These are phyloP conservation scores for Meliscaeva auricollis DNA, from an alignment of 2,888 invertebrate species.

Conservation along the genomic window DNA sequence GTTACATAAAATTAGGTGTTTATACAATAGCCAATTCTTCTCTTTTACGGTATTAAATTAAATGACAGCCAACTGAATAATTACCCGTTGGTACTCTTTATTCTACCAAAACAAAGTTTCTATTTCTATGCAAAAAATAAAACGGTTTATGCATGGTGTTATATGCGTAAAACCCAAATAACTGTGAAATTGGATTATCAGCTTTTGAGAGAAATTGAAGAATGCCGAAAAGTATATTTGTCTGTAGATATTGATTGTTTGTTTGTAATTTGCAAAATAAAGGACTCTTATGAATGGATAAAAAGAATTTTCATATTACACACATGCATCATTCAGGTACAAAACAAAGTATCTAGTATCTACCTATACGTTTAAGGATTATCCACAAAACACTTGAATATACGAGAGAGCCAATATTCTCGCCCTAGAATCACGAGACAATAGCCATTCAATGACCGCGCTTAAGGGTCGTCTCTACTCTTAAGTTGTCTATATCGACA, in stretches of 20 bases:
- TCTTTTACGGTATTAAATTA: background rate
- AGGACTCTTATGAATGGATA: background rate
- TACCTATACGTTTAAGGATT: constrained; percentile 42
- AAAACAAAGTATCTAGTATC: background rate
- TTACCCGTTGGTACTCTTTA: background rate
- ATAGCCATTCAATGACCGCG: constrained; percentile 65
- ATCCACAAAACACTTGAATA: constrained; percentile 66
- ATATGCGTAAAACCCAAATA: constrained; percentile 46
- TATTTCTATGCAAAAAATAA: constrained; percentile 22
- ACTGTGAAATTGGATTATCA: constrained; percentile 70
- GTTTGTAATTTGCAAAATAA: constrained; percentile 14
- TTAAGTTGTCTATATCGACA: background rate
- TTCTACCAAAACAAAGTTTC: background rate
- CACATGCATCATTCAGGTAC: constrained; percentile 33
- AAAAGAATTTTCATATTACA: constrained; percentile 29
- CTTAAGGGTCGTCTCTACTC: constrained; percentile 65
- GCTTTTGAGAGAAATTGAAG: constrained; percentile 10
- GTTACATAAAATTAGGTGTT: background rate
- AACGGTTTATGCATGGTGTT: constrained; percentile 4
- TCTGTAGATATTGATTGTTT: constrained; percentile 49
- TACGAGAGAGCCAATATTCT: constrained; percentile 49
- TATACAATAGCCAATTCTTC: background rate
- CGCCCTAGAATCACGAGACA: constrained; percentile 44
- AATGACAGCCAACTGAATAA: background rate
- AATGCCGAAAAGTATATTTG: constrained; percentile 22